Evolutionary conservation across 2,797 vertebrate species (phyloP), one percentile per base, ranked within the genome.

Genomic region (Crypturellus tataupa): DNA sequence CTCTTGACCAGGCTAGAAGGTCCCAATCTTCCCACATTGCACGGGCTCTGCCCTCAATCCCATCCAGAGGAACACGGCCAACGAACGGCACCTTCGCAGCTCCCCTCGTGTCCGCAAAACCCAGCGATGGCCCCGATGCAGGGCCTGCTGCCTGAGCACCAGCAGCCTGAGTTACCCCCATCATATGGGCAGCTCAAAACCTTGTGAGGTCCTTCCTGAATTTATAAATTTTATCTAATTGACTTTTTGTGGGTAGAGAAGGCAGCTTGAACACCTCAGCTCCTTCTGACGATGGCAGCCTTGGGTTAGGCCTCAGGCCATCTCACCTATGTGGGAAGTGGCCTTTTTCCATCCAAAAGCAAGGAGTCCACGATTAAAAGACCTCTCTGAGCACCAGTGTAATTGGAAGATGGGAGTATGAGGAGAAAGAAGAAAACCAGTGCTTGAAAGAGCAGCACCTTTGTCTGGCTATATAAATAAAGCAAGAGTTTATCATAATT

Each of bases 401-500:
- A 59, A 64, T 14, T 64, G 17, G 8, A 27, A 82, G 60, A 85
- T 77, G 16, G 56, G 85, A 78, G 53, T 37, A 80, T 2, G 19
- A 72, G 40, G 10, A 76, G 37, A 27, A 64, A 29, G 6, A 31
- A 84, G 31, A 82, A 86, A 88, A 24, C 23, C 83, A 77, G 51
- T 12, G 12, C 87, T 89, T 78, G 59, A 80, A 93, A 82, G 90
- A 93, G 76, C 55, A 63, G 71, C 37, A 93, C 63, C 46, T 87
- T 65, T 80, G 46, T 92, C 94, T 95, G 84, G 87, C 60, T 85
- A 85, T 88, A 96, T 96, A 96, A 95, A 96, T 97, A 96, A 97
- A 90, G 95, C 58, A 96, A 46, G 77, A 96, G 72, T 95, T 96
- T 92, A 97, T 97, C 82, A 97, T 97, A 51, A 97, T 97, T 97